A percentile compares a stretch with the other conserved stretches of the same genome.
phyloP scores from a whole-genome alignment of 2,888 invertebrate genomes.

The Cerastis rubricosa region DNA sequence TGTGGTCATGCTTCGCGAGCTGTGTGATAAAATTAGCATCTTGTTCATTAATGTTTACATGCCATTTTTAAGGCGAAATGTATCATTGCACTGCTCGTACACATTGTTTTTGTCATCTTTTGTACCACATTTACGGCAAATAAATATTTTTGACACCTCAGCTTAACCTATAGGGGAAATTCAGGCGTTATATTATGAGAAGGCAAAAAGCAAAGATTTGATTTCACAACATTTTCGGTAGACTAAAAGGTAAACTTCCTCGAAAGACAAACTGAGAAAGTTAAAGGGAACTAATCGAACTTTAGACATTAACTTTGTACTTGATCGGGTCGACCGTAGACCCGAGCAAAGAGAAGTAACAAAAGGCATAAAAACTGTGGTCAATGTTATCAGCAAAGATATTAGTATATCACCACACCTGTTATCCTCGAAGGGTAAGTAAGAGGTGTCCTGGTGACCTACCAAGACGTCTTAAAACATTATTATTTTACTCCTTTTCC shows the following conservation, averaged over 20 bases:
- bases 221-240: not conserved
- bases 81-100: no score
- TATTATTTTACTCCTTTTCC: no score
- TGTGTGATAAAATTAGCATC: no score
- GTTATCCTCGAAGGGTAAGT: not conserved
- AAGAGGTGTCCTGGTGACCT: not conserved
- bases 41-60: no score
- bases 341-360: not conserved
- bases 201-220: not conserved
- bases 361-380: not conserved
- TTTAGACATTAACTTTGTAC: constrained; percentile 28
- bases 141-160: not conserved
- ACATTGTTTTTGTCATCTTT: no score
- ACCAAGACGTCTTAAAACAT: no score
- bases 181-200: not conserved
- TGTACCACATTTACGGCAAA: no score
- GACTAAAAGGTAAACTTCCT: constrained; percentile 15
- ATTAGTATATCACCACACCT: not conserved
- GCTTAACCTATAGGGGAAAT: not conserved
- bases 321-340: constrained; percentile 3
- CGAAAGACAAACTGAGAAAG: constrained; percentile 17
- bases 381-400: not conserved
- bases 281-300: constrained; percentile 39
- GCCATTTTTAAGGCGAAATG: no score
- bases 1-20: no score